Percentiles rank a stretch among this genome's conserved stretches.
Conservation (phyloP, 2,888 invertebrate species). For the Eristalis pertinax region DNA sequence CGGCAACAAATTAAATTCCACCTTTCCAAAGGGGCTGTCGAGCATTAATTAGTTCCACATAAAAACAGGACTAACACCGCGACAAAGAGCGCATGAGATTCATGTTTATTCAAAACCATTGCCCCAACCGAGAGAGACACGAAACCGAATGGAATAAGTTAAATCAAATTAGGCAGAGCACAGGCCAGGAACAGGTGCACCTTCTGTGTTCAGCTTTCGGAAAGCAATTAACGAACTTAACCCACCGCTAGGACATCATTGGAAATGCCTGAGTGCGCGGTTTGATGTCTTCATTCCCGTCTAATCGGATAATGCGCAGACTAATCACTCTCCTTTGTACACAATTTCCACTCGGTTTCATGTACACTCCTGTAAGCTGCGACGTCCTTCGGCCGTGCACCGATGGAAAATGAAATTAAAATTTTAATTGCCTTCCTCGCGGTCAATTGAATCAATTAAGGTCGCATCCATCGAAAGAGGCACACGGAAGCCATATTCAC, state of each 20-base stretch:
- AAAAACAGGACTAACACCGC: slow-evolving; percentile 24
- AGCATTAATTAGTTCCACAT: slow-evolving; percentile 70
- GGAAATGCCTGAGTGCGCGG: neutral
- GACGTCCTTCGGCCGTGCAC: neutral
- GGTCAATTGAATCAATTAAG: slow-evolving; percentile 72
- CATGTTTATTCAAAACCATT: slow-evolving; percentile 67
- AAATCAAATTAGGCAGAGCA: slow-evolving; percentile 48
- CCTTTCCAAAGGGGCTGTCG: slow-evolving; percentile 48
- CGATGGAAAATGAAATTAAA: slow-evolving; percentile 59
- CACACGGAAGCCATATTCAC: slow-evolving; percentile 10
- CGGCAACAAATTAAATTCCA: slow-evolving; percentile 68
- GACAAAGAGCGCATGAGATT: slow-evolving; percentile 37
- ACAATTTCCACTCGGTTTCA: slow-evolving; percentile 28
- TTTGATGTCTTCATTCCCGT: slow-evolving; percentile 7
- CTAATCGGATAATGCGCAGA: slow-evolving; percentile 57
- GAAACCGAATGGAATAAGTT: slow-evolving; percentile 43
- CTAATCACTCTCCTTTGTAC: slow-evolving; percentile 66
- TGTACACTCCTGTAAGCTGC: neutral
- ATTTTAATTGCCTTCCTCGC: slow-evolving; percentile 60
- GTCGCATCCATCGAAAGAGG: slow-evolving; percentile 42
- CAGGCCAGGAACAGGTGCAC: slow-evolving; percentile 38
- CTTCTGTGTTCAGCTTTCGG: neutral
- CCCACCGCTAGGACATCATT: slow-evolving; percentile 12
- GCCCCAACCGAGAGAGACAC: slow-evolving; percentile 1
- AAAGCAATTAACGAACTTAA: slow-evolving; percentile 41